Base-by-base conservation (phyloP, 2,888 invertebrate genomes). In the Chrysina gloriosa region DNA sequence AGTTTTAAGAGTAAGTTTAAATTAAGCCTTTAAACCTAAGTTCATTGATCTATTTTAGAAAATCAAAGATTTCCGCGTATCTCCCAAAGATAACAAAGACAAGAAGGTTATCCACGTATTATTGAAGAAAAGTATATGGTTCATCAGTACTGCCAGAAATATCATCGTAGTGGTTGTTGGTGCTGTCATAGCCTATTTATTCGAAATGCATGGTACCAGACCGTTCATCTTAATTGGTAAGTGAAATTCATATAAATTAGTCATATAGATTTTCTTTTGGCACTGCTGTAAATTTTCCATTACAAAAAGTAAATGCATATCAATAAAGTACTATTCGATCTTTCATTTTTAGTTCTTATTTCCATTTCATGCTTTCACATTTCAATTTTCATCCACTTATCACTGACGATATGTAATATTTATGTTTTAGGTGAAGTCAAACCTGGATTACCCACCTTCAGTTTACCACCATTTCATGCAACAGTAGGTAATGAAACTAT, bases 131-230 rank as follows among this genome's bases (percentile, higher is more conserved):
- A 80, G 85, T 47, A 84, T 92, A 54, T 92, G 92, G 92, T 86
- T 92, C 77, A 84, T 92, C 52, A 89, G 91, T 67, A 92, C 92
- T 23, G 89, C 90, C 0, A 84, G 93, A 70, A 93, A 93, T 83
- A 93, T 93, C 72, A 84, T 92, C 42, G 89, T 93, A 23, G 93
- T 94, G 67, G 85, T 93, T 19, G 82, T 89, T 14, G 90, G 90
- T 78, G 89, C 89, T 0, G 84, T 87, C 3, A 83, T 91, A 61
- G 90, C 90, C 0, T 91, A 89, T 82, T 84, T 87, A 75, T 88
- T 90, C 79, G 89, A 90, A 78, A 82, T 85, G 42, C 85, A 87
- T 77, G 83, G 86, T 29, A 79, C 81, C 9, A 83, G 86, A 70
- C 91, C 91, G 0, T 91, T 92, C 75, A 85, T 86, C 47, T 84